Conservation (phyloP, 1,140 invertebrate species). For the Bombus confusus region DNA sequence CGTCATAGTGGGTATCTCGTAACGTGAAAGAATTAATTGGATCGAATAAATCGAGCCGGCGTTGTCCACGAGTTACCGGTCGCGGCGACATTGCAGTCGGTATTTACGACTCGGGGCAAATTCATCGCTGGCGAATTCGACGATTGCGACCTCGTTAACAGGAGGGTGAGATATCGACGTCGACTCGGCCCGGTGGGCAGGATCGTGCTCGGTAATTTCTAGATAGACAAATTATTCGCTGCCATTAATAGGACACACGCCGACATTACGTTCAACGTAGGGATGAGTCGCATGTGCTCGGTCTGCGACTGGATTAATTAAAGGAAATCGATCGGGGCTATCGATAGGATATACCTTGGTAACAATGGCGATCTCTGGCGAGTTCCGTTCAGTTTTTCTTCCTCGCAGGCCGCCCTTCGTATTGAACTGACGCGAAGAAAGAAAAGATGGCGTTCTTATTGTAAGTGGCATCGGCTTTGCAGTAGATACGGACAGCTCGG, state of each 20-base stretch:
- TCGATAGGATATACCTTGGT: background rate
- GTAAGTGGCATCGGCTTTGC: no score
- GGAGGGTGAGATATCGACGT: slow-evolving; percentile 40
- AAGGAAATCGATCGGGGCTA: slow-evolving; percentile 45
- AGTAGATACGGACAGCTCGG: no score
- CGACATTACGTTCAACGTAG: slow-evolving; percentile 27
- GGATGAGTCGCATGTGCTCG: background rate
- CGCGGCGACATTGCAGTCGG: background rate
- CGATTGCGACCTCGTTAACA: slow-evolving; percentile 49
- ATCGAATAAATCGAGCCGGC: slow-evolving; percentile 22
- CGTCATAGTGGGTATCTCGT: background rate
- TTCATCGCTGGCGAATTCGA: slow-evolving; percentile 11
- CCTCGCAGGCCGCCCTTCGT: background rate
- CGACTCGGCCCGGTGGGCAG: background rate
- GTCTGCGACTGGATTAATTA: slow-evolving; percentile 39
- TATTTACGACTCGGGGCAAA: slow-evolving; percentile 28
- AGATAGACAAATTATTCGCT: slow-evolving; percentile 55
- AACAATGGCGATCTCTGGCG: background rate
- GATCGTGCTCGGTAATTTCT: slow-evolving; percentile 39
- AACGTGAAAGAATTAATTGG: slow-evolving; percentile 25
- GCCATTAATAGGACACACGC: slow-evolving; percentile 48
- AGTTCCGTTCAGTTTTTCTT: background rate
- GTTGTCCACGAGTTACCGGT: background rate
- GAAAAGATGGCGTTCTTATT: no score
- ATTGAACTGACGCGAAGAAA: no score